phyloP scores from a whole-genome alignment of 92 coral and sea anemone species.

The Muricea muricata region DNA sequence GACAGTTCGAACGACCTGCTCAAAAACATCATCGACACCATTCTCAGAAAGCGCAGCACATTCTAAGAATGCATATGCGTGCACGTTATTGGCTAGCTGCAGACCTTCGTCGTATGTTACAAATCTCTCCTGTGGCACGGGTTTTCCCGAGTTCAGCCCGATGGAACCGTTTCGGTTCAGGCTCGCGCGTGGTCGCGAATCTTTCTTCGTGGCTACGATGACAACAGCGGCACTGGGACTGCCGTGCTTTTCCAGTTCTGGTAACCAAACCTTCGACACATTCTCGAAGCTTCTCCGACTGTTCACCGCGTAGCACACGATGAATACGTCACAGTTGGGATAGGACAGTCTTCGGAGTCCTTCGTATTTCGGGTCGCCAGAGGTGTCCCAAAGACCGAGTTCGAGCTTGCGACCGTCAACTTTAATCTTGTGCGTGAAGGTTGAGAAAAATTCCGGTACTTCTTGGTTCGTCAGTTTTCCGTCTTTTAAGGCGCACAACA shows the following conservation, averaged over 20 bases:
- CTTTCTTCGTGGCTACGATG: slow-evolving; percentile 23
- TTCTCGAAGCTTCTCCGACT: slow-evolving; percentile 29
- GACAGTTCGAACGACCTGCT: background rate
- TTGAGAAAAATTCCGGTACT: slow-evolving; percentile 19
- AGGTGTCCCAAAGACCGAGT: slow-evolving; percentile 41
- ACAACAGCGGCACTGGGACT: background rate
- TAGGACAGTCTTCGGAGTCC: slow-evolving; percentile 30
- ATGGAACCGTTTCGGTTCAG: background rate
- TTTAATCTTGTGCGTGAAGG: slow-evolving; percentile 13
- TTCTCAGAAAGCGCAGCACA: background rate
- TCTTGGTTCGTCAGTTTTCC: background rate
- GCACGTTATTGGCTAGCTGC: background rate
- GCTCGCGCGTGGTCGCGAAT: slow-evolving; percentile 28
- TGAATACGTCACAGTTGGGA: slow-evolving; percentile 30
- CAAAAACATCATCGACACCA: slow-evolving; percentile 32
- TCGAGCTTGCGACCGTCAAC: slow-evolving; percentile 31
- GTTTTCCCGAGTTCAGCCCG: background rate
- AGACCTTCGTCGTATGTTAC: slow-evolving; percentile 24
- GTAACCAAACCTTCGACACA: slow-evolving; percentile 16
- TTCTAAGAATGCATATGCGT: slow-evolving; percentile 23
- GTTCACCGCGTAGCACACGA: slow-evolving; percentile 31
- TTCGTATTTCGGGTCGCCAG: slow-evolving; percentile 27
- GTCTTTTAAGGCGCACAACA: slow-evolving; percentile 35
- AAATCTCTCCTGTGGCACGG: background rate
- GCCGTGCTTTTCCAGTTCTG: slow-evolving; percentile 1